Base-by-base conservation (phyloP, 35 echinoderm and acorn worm species). In the Heliocidaris tuberculata region DNA sequence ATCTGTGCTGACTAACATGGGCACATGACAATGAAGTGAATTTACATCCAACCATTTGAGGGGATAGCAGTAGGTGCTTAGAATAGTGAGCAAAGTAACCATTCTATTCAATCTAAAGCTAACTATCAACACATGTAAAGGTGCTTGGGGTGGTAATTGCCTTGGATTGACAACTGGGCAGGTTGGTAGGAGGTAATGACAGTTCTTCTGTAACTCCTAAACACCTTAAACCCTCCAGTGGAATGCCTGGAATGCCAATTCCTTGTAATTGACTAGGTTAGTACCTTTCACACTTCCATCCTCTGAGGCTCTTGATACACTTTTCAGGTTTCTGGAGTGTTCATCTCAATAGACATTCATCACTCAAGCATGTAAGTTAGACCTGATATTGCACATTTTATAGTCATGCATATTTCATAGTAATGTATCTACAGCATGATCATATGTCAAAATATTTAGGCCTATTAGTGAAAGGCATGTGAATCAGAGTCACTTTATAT, bases 151-250 rank as follows among this genome's bases (percentile, higher is more conserved):
- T 78, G 65, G 65, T 21, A 78, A 78, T 48, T 89, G 87, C 32
- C 87, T 89, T 89, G 87, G 47, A 31, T 89, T 89, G 87, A 89
- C 47, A 89, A 89, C 87, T 89, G 87, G 65, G 47, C 30, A 47
- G 31, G 87, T 89, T 35, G 31, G 87, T 48, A 89, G 87, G 87
- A 48, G 87, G 87, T 89, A 89, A 17, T 89, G 32, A 42, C 87
- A 89, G 32, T 48, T 29, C 31, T 47, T 9, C 31, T 89, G 87
- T 89, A n/a, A 42, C 87, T 35, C 24, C 31, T 24, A 78, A 89
- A 47, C 87, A 89, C 87, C 87, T 89, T 47, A 89, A 89, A 89
- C 87, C 87, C 16, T 89, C 47, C 29, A 47, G 15, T 35, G 87
- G 87, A 17, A 89, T 89, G 87, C 47, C 31, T 31, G 13, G 87